Evolutionary conservation across 2,888 invertebrate genomes (phyloP), one percentile per base, ranked within the genome.

Genomic region (Silvanus unidentatus): DNA sequence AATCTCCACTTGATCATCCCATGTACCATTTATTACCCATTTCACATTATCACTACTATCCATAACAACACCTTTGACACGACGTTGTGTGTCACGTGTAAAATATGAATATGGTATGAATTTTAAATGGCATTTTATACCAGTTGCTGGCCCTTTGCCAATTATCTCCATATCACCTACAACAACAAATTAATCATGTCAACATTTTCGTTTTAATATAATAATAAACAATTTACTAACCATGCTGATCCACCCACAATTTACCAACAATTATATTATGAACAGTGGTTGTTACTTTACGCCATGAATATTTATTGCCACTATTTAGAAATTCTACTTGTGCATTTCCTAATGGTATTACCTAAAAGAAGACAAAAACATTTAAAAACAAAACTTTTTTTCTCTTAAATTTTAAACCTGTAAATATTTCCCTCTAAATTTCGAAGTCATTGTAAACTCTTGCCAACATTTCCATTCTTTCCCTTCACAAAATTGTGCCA

Each of bases 191-290:
- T 40, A 29, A 13, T 43, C 12, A 39, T 16, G 15, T n/a, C n/a
- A n/a, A 43, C n/a, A 15, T 13, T 11, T 16, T 22, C n/a, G 14
- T 9, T 13, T 22, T 9, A 45, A 30, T 28, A 15, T 15, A 16
- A 39, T 40, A 3, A 11, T 11, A 15, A 10, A 28, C n/a, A 32
- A 34, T 14, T 16, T 38, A 53, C 57, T 58, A 58, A 69, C 70
- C 99, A 70, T 97, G 95, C 74, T 99, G 95, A 77, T 99, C 99
- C 47, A 99, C 95, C 99, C 99, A 99, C 58, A 99, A 77, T 73
- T 93, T 95, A 54, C 99, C 99, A 46, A 99, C 97, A 62, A 99
- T 98, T 63, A 99, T 99, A 73, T 99, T 99, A 77, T 99, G 98
- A 40, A 99, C 96, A 3, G 97, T 98, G 14, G 98, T 99, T 14